These are phyloP conservation scores for Conus ventricosus DNA, from an alignment of 1,140 invertebrate species.

Conservation along the genomic window DNA sequence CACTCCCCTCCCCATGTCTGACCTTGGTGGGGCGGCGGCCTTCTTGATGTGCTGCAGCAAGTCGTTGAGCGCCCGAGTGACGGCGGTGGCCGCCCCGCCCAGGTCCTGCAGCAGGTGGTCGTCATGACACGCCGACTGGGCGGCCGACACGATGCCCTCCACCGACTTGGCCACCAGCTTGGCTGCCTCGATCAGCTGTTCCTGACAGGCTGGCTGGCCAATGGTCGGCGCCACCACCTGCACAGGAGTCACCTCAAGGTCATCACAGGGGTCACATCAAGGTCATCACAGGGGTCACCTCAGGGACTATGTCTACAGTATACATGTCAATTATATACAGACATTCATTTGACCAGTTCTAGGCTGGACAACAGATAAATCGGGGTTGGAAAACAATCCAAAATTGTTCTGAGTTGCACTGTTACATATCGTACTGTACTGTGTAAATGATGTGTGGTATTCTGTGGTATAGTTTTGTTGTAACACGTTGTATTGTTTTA, in stretches of 20 bases:
- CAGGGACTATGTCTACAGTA: too few species aligned
- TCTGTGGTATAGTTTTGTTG: too few species aligned
- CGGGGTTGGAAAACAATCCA: too few species aligned
- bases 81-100: conserved; percentile 88
- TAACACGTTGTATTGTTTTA: too few species aligned
- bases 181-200: conserved; percentile 93
- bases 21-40: conserved; percentile 66
- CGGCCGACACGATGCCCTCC: conserved; percentile 90
- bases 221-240: conserved; percentile 83
- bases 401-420: too few species aligned
- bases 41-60: conserved; percentile 92
- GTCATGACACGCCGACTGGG: conserved; percentile 80
- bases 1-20: conserved; percentile 9
- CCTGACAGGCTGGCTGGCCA: conserved; percentile 92
- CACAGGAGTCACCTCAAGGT: background rate
- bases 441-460: too few species aligned
- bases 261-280: too few species aligned
- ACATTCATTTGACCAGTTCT: too few species aligned
- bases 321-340: too few species aligned
- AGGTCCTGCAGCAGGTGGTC: conserved; percentile 86
- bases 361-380: too few species aligned
- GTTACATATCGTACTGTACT: too few species aligned
- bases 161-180: conserved; percentile 94
- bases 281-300: too few species aligned
- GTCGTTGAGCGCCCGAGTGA: conserved; percentile 92